Evolutionary conservation across 1,140 invertebrate genomes (phyloP).

Genomic region (Drosophila bipectinata): DNA sequence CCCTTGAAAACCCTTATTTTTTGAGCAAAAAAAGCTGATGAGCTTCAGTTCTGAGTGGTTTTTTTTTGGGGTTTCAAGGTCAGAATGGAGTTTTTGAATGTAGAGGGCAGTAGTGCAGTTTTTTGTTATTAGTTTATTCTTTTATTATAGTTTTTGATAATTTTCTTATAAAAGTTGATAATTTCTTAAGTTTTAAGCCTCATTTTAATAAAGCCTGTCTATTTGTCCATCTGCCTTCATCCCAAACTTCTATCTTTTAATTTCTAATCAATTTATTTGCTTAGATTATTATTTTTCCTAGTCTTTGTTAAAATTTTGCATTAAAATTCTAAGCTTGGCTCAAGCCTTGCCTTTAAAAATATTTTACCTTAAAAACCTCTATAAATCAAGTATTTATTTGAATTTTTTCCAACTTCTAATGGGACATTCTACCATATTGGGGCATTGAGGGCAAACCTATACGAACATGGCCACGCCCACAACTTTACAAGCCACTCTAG

Average conservation of each 20-base stretch:
- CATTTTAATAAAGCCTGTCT: too few relatives aligned
- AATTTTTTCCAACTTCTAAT: background rate
- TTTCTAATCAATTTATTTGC: too few relatives aligned
- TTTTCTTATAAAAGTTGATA: too few relatives aligned
- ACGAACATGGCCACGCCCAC: conserved; percentile 22
- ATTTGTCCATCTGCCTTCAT: too few relatives aligned
- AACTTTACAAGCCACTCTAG: conserved; percentile 14
- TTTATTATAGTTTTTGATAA: too few relatives aligned
- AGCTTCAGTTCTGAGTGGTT: background rate
- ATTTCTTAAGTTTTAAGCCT: too few relatives aligned
- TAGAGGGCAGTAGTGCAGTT: too few relatives aligned
- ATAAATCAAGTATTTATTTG: conserved; percentile 4
- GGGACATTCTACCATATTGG: conserved; percentile 11
- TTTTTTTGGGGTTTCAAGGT: background rate
- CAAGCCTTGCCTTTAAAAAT: too few relatives aligned
- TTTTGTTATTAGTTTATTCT: too few relatives aligned
- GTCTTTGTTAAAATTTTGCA: background rate
- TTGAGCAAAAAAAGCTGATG: background rate
- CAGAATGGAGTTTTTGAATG: too few relatives aligned
- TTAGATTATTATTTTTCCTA: background rate
- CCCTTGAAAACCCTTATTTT: conserved; percentile 23
- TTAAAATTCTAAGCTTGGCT: too few relatives aligned
- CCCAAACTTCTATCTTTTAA: too few relatives aligned
- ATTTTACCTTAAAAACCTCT: background rate
- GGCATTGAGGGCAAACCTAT: conserved; percentile 15